These are phyloP conservation scores for Entomobrya proxima DNA, from an alignment of 2,888 invertebrate genomes.

Conservation along the genomic window DNA sequence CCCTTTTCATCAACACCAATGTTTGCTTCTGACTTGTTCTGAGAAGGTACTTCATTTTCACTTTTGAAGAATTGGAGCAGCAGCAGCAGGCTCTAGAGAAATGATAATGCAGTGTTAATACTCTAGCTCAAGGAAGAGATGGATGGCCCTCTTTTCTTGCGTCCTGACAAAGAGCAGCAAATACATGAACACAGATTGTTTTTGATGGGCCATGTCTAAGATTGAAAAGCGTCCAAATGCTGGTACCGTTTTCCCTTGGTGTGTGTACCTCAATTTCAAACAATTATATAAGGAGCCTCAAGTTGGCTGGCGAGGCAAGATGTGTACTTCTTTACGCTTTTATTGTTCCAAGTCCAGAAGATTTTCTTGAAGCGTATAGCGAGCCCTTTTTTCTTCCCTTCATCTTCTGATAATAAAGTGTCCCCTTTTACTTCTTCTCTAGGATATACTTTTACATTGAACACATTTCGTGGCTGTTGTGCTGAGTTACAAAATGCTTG, in stretches of 20 bases:
- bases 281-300: neutral
- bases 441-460: neutral
- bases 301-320: neutral
- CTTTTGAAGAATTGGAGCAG: slow-evolving; percentile 47
- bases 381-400: neutral
- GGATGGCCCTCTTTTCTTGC: neutral
- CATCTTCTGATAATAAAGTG: neutral
- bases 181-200: slow-evolving; percentile 25
- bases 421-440: neutral
- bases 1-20: neutral
- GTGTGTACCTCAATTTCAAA: neutral
- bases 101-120: slow-evolving; percentile 5
- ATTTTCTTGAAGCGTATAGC: neutral
- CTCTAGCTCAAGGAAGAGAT: neutral
- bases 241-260: neutral
- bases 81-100: slow-evolving; percentile 10
- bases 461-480: neutral
- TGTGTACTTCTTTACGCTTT: slow-evolving; percentile 8
- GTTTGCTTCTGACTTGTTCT: neutral
- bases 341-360: slow-evolving; percentile 7
- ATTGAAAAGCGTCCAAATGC: neutral
- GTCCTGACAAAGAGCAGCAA: neutral
- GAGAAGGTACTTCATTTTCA: slow-evolving; percentile 35
- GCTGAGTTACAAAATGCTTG: slow-evolving; percentile 27
- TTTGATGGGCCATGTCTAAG: neutral